Evolutionary conservation across 2,888 invertebrate species (phyloP).

Genomic region (Hololepta plana): DNA sequence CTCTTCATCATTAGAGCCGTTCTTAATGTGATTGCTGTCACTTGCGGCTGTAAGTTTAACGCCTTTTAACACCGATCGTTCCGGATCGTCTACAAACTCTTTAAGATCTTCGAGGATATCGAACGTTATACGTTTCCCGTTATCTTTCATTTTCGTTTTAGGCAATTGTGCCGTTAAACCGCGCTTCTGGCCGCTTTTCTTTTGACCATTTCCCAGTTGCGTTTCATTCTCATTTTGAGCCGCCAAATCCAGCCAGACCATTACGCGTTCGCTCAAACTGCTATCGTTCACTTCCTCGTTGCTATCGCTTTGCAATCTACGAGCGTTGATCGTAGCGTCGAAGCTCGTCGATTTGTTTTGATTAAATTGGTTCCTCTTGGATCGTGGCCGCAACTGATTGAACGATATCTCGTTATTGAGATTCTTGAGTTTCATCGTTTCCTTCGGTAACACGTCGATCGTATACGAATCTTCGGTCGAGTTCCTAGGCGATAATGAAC

Average conservation of each 20-base stretch:
- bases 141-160: too few relatives aligned
- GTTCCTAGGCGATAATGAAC: too few relatives aligned
- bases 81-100: too few relatives aligned
- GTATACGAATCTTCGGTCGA: conserved; percentile 12
- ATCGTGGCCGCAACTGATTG: too few relatives aligned
- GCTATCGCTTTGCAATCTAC: background rate
- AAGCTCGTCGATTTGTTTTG: conserved; percentile 10
- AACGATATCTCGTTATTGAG: conserved; percentile 7
- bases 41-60: too few relatives aligned
- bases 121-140: too few relatives aligned
- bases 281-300: too few relatives aligned
- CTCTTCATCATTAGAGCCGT: too few relatives aligned
- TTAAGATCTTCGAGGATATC: too few relatives aligned
- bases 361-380: conserved; percentile 4
- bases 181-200: background rate
- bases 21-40: too few relatives aligned
- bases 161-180: too few relatives aligned
- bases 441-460: conserved; percentile 13
- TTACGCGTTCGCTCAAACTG: conserved; percentile 48
- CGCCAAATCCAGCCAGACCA: conserved; percentile 65
- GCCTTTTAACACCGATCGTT: too few relatives aligned
- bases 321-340: background rate
- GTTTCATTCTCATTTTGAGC: conserved; percentile 17
- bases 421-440: conserved; percentile 11
- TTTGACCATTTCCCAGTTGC: background rate